Conservation (phyloP, 2,888 invertebrate species). For the Dryococelus australis region DNA sequence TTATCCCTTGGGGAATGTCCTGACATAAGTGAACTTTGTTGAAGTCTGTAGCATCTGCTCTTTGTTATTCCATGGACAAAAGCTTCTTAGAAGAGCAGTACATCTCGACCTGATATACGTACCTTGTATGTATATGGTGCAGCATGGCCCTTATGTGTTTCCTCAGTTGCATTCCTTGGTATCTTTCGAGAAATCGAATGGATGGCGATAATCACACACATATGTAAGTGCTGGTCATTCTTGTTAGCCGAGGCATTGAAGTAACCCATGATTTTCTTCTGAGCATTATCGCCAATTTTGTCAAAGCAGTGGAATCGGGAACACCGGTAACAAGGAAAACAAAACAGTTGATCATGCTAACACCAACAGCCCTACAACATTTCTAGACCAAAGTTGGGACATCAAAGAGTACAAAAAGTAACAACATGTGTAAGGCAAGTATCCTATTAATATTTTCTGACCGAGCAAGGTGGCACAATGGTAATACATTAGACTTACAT, state of each 20-base stretch:
- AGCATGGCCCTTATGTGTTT: background rate
- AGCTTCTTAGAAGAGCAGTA: background rate
- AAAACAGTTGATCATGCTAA: no score
- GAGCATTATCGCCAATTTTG: background rate
- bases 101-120: background rate
- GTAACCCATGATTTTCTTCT: background rate
- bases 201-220: background rate
- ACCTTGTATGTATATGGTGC: conserved; percentile 7
- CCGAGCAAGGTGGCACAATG: no score
- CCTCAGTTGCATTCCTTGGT: background rate
- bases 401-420: no score
- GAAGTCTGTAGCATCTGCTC: background rate
- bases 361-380: background rate
- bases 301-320: conserved; percentile 18
- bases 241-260: background rate
- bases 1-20: conserved; percentile 5
- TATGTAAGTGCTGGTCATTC: background rate
- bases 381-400: no score
- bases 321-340: conserved; percentile 19
- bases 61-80: background rate
- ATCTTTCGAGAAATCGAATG: background rate
- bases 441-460: no score
- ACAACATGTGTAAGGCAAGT: no score
- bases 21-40: background rate
- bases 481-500: no score